Evolutionary conservation across 2,797 vertebrate species (phyloP), one percentile per base, ranked within the genome.

Genomic region (Eulemur mongoz): DNA sequence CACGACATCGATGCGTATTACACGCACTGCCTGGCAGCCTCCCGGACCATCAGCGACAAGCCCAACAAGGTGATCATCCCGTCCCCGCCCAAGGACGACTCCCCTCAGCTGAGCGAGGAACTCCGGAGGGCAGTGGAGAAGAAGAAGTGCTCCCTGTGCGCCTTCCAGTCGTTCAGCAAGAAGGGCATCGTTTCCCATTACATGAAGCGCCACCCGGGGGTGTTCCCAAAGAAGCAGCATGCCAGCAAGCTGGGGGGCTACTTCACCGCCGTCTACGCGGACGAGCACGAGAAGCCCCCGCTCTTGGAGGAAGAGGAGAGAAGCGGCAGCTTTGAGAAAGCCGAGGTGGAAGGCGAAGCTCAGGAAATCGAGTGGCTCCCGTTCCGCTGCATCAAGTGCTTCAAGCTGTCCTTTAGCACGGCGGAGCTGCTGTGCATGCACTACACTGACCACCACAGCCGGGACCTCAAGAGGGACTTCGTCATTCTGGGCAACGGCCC

Each of bases 1-100:
- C 99, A 99, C 22, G 99, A 99, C 97, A 99, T 99, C 0, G 99
- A 99, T 48, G 99, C 99, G 1, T 99, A 99, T 98, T 99, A 99
- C 86, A 99, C 99, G 15, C 99, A 99, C 89, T 99, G 99, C 96
- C 98, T 99, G 96, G 99, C 99, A 5, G 99, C 99, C 90, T 99
- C 99, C 72, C 99, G 99, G 98, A 99, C 99, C 0, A 96, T 99
- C 86, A 98, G 92, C 4, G 99, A 99, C 91, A 99, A 99, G 97
- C 99, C 99, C 23, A 98, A 61, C 97, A 99, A 99, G 98, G 99
- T 99, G 89, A 98, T 99, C 48, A 98, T 99, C 95, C 99, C 99
- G 0, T 98, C 99, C 1, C 98, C 99, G 5, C 98, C 99, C 13
- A 99, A 99, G 54, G 98, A 98, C 4, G 99, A 99, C 45, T 98